These are phyloP conservation scores for Harpagifer antarcticus DNA, from an alignment of 2,797 vertebrate genomes.

Conservation along the genomic window DNA sequence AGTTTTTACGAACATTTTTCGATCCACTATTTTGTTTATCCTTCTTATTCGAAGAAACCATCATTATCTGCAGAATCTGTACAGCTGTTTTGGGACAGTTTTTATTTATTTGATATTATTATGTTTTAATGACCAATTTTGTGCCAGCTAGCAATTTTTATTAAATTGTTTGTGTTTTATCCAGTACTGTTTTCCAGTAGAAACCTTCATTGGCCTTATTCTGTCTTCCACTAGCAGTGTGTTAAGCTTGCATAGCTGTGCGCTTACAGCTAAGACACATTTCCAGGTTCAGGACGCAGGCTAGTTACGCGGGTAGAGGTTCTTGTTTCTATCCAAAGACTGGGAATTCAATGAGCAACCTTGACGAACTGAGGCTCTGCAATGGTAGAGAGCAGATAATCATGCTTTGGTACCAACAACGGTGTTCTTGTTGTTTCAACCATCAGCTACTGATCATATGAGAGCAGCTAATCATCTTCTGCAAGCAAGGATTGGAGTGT, in stretches of 20 bases:
- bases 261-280: not conserved
- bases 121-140: too few species aligned
- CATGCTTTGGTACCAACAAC: conserved; percentile 47
- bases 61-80: too few species aligned
- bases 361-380: not conserved
- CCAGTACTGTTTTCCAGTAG: not conserved
- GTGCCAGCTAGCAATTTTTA: not conserved
- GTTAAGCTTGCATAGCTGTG: not conserved
- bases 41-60: too few species aligned
- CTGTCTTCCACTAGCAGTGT: not conserved
- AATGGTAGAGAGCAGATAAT: not conserved
- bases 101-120: too few species aligned
- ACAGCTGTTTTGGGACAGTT: too few species aligned
- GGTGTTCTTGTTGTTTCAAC: conserved; percentile 55
- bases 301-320: not conserved
- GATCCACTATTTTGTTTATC: too few species aligned
- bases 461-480: conserved; percentile 65
- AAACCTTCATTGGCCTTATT: not conserved
- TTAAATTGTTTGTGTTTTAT: not conserved
- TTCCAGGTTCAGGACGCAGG: not conserved
- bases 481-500: conserved; percentile 13
- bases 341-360: not conserved
- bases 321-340: not conserved
- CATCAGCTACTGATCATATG: conserved; percentile 70
- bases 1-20: not conserved